These are phyloP conservation scores for Lampris megalopsis DNA, from an alignment of 2,113 vertebrate species.

Conservation along the genomic window DNA sequence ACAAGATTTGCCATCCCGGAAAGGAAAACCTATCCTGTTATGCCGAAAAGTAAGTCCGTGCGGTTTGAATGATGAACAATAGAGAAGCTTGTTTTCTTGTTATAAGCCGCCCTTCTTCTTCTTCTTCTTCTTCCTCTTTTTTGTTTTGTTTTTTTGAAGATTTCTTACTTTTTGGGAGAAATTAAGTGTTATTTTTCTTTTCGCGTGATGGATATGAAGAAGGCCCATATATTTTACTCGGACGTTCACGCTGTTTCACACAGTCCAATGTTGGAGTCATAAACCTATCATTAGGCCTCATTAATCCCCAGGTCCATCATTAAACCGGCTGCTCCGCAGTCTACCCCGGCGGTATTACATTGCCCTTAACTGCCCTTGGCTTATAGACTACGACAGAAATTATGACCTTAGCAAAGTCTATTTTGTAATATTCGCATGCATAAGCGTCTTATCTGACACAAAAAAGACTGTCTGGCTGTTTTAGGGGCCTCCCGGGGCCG, in stretches of 20 bases:
- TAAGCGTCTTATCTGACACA: constrained; percentile 76
- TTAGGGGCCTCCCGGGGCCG: constrained; percentile 63
- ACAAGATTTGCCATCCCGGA: neutral
- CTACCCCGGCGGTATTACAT: constrained; percentile 69
- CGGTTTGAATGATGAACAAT: constrained; percentile 34
- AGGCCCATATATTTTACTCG: constrained; percentile 68
- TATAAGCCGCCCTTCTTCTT: constrained; percentile 27
- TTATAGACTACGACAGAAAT: constrained; percentile 74
- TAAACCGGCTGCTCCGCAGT: constrained; percentile 64
- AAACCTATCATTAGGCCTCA: constrained; percentile 83
- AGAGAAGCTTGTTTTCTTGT: constrained; percentile 39
- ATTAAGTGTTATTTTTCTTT: constrained; percentile 60
- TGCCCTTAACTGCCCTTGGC: constrained; percentile 78
- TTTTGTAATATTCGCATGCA: constrained; percentile 80
- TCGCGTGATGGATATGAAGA: constrained; percentile 69
- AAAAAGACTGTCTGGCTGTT: constrained; percentile 72
- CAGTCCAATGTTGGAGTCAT: constrained; percentile 73
- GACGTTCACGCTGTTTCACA: constrained; percentile 66
- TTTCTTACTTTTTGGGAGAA: constrained; percentile 39
- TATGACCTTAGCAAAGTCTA: constrained; percentile 81
- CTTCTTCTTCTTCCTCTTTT: no score
- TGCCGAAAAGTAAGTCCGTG: constrained; percentile 10
- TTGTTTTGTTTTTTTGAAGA: neutral
- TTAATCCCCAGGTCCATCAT: constrained; percentile 73
- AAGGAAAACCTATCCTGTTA: constrained; percentile 8